Percentiles rank a stretch among this genome's conserved stretches.
Conservation (phyloP, 2,888 invertebrate species). For the Drosophila lutescens region DNA sequence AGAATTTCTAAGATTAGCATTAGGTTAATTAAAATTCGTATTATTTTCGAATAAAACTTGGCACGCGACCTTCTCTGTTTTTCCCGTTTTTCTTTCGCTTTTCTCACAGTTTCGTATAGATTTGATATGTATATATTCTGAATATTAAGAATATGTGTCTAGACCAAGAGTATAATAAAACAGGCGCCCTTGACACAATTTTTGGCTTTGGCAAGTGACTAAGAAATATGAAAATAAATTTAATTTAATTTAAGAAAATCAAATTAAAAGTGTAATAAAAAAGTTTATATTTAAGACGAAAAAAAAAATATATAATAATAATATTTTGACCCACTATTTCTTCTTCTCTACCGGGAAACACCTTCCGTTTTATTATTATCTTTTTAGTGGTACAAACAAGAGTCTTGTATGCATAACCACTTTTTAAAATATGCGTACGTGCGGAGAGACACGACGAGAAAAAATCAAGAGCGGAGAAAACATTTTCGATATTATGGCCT, state of each 20-base stretch:
- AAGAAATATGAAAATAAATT: not conserved
- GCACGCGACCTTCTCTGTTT: slow-evolving; percentile 55
- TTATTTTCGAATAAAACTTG: slow-evolving; percentile 57
- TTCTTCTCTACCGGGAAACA: slow-evolving; percentile 5
- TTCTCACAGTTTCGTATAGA: slow-evolving; percentile 12
- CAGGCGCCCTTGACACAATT: slow-evolving; percentile 38
- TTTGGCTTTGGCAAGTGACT: not conserved
- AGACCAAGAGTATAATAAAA: slow-evolving; percentile 32
- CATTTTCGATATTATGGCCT: not conserved
- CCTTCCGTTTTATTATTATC: not conserved
- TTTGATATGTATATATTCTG: slow-evolving; percentile 8
- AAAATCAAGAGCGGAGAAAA: slow-evolving; percentile 6
- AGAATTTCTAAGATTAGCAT: slow-evolving; percentile 3
- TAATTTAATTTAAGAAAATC: not conserved
- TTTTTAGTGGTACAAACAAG: not conserved
- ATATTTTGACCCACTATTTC: not conserved
- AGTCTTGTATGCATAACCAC: slow-evolving; percentile 1
- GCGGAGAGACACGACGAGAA: slow-evolving; percentile 13
- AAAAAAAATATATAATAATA: no score
- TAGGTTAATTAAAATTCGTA: not conserved
- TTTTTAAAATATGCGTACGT: slow-evolving; percentile 31
- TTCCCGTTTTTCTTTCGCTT: slow-evolving; percentile 16
- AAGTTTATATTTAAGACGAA: not conserved
- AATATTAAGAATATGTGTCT: slow-evolving; percentile 31
- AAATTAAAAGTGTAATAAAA: not conserved